Evolutionary conservation across 2,113 vertebrate species (phyloP).

Genomic region (Chaenocephalus aceratus): DNA sequence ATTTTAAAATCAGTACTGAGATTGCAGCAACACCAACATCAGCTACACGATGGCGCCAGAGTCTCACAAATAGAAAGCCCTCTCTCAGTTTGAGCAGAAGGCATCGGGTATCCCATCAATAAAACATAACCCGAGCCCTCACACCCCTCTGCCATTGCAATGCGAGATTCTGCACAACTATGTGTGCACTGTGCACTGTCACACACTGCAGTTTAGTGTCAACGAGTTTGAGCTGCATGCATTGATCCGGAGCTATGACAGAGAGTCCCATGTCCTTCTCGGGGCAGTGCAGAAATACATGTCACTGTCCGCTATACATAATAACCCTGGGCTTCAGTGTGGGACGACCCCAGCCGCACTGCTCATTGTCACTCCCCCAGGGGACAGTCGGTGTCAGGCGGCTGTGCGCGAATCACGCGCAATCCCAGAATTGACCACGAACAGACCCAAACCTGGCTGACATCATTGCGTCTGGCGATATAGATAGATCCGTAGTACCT

Average conservation of each 20-base stretch:
- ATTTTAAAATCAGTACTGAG: background rate
- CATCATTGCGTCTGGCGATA: slow-evolving; percentile 85
- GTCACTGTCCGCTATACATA: slow-evolving; percentile 37
- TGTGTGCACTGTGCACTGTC: background rate
- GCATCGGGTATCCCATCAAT: background rate
- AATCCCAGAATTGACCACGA: slow-evolving; percentile 48
- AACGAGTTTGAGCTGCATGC: slow-evolving; percentile 11
- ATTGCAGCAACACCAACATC: slow-evolving; percentile 57
- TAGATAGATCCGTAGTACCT: slow-evolving; percentile 78
- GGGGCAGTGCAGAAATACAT: slow-evolving; percentile 15
- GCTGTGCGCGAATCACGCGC: slow-evolving; percentile 32
- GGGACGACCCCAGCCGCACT: slow-evolving; percentile 49
- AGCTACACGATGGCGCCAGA: slow-evolving; percentile 79
- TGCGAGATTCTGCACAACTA: slow-evolving; percentile 2
- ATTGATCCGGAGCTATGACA: background rate
- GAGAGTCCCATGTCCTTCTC: background rate
- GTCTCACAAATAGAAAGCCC: slow-evolving; percentile 39
- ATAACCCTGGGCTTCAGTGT: slow-evolving; percentile 31
- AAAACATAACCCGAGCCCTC: background rate
- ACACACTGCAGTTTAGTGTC: background rate
- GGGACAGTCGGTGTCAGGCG: slow-evolving; percentile 20
- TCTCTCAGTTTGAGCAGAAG: background rate
- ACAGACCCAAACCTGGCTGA: slow-evolving; percentile 76
- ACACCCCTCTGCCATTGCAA: slow-evolving; percentile 1
- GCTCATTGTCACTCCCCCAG: slow-evolving; percentile 44